Conservation (phyloP, 2,113 vertebrate species). For the Kobus ellipsiprymnus region DNA sequence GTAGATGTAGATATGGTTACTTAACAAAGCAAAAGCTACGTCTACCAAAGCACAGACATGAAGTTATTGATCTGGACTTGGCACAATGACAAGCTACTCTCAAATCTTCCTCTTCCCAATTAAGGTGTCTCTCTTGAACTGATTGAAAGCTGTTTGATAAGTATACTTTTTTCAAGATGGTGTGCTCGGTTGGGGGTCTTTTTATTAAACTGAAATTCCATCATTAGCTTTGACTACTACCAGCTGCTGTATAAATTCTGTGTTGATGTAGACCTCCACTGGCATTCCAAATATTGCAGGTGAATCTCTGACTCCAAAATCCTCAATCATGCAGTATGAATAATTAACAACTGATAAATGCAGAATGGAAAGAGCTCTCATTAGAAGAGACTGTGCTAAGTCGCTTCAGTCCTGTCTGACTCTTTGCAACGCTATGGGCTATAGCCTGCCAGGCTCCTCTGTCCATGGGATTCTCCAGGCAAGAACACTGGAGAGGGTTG, state of each 20-base stretch:
- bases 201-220: constrained; percentile 67
- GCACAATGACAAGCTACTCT: constrained; percentile 55
- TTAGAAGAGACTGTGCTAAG: constrained; percentile 14
- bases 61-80: constrained; percentile 58
- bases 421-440: not conserved
- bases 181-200: constrained; percentile 68
- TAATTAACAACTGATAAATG: constrained; percentile 65
- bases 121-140: constrained; percentile 71
- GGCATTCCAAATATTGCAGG: constrained; percentile 63
- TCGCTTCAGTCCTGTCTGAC: not conserved
- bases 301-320: constrained; percentile 53
- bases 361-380: constrained; percentile 34
- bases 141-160: constrained; percentile 71
- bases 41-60: not conserved
- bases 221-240: constrained; percentile 66
- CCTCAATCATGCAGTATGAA: constrained; percentile 55
- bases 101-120: constrained; percentile 62
- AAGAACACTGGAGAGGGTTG: not conserved
- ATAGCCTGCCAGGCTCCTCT: not conserved
- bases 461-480: not conserved
- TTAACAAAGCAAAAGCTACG: not conserved
- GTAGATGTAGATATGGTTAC: not conserved
- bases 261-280: constrained; percentile 51
- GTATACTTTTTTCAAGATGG: constrained; percentile 67
- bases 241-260: constrained; percentile 67